These are phyloP conservation scores for Eleginops maclovinus DNA, from an alignment of 2,113 vertebrate genomes.

Conservation along the genomic window DNA sequence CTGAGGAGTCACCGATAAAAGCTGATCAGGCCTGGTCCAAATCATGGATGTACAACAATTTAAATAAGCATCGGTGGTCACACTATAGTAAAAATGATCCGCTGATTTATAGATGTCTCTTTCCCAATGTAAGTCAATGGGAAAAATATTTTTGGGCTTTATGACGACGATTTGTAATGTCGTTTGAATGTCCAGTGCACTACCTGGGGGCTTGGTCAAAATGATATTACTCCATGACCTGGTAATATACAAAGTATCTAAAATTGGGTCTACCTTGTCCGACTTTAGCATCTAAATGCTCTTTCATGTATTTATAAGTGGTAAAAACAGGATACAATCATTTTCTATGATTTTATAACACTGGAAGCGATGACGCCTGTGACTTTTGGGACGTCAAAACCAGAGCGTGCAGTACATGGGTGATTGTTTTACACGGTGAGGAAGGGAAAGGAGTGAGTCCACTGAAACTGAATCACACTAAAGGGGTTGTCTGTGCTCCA, in stretches of 20 bases:
- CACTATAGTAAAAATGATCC: too few relatives aligned
- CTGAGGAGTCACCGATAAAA: background rate
- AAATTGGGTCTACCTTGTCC: too few relatives aligned
- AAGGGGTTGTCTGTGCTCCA: background rate
- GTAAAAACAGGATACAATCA: background rate
- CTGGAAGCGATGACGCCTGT: background rate
- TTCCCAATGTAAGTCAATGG: too few relatives aligned
- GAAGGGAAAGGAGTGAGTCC: background rate
- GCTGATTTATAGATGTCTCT: too few relatives aligned
- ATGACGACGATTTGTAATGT: too few relatives aligned
- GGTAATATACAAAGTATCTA: background rate
- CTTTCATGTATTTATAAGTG: background rate
- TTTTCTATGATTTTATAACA: too few relatives aligned
- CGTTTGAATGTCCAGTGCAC: too few relatives aligned
- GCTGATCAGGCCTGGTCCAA: background rate
- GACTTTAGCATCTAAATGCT: too few relatives aligned
- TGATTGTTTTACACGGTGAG: background rate
- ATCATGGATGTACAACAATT: too few relatives aligned
- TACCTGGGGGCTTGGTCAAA: too few relatives aligned
- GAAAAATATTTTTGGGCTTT: too few relatives aligned
- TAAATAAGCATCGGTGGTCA: too few relatives aligned
- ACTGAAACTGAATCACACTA: conserved; percentile 23
- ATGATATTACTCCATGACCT: background rate
- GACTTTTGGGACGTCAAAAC: background rate
- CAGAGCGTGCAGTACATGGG: background rate